A percentile compares a stretch with the other conserved stretches of the same genome.
Conservation (phyloP, 2,113 vertebrate species). For the Gasterosteus nipponicus region DNA sequence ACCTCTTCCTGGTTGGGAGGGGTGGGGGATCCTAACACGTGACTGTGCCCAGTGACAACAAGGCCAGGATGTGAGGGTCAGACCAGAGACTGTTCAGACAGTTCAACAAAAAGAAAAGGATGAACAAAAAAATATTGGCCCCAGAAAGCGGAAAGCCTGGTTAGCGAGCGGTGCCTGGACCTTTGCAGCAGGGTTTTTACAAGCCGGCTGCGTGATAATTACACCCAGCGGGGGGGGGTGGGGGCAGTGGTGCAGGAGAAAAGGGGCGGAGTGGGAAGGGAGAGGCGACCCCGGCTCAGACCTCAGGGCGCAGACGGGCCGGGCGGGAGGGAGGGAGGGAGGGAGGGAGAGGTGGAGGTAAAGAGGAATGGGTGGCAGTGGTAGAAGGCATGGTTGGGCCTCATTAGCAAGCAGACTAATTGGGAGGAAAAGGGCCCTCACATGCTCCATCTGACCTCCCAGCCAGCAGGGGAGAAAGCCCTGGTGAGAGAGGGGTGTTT, state of each 20-base stretch:
- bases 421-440: slow-evolving; percentile 80
- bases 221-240: slow-evolving; percentile 55
- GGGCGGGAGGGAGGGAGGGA: slow-evolving; percentile 50
- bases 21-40: slow-evolving; percentile 55
- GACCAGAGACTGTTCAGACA: slow-evolving; percentile 36
- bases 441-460: slow-evolving; percentile 80
- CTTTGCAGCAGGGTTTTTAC: slow-evolving; percentile 59
- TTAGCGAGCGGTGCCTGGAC: slow-evolving; percentile 17
- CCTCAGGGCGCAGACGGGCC: slow-evolving; percentile 46
- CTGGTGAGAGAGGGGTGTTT: slow-evolving; percentile 45
- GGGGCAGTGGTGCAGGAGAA: slow-evolving; percentile 45
- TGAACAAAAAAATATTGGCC: neutral
- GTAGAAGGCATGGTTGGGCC: slow-evolving; percentile 65
- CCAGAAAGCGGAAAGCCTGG: slow-evolving; percentile 5
- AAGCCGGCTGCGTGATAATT: slow-evolving; percentile 75
- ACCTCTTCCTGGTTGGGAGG: slow-evolving; percentile 49
- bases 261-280: slow-evolving; percentile 35
- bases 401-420: slow-evolving; percentile 83
- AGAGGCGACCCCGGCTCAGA: slow-evolving; percentile 41
- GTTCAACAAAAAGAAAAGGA: neutral
- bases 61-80: slow-evolving; percentile 52
- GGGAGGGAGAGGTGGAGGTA: slow-evolving; percentile 52
- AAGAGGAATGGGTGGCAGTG: slow-evolving; percentile 54
- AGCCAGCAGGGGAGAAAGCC: slow-evolving; percentile 75
- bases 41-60: slow-evolving; percentile 63